Conservation (phyloP, 1,140 invertebrate species). For the Trichogramma pretiosum region DNA sequence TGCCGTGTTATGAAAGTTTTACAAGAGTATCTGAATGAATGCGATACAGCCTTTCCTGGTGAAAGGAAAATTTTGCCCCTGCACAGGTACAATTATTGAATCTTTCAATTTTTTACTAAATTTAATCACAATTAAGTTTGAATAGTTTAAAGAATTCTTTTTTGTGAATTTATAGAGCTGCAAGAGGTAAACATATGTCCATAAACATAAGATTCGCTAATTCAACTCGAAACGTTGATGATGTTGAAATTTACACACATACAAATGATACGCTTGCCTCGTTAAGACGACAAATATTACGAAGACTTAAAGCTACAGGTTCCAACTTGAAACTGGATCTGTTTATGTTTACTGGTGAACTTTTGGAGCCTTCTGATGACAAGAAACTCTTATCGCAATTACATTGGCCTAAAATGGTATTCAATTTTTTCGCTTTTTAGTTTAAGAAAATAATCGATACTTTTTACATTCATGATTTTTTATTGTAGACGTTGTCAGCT, state of each 20-base stretch:
- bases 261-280: constrained; percentile 86
- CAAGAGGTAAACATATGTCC: constrained; percentile 80
- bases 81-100: constrained; percentile 52
- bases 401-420: constrained; percentile 85
- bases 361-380: constrained; percentile 79
- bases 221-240: constrained; percentile 81
- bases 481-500: constrained; percentile 67
- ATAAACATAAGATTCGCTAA: constrained; percentile 83
- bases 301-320: constrained; percentile 58
- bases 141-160: too few relatives aligned
- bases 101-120: constrained; percentile 9
- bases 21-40: constrained; percentile 91
- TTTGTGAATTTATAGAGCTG: constrained; percentile 54
- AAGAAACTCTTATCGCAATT: constrained; percentile 81
- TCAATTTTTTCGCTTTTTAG: too few relatives aligned
- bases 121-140: constrained; percentile 7
- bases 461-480: too few relatives aligned
- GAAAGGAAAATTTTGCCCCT: constrained; percentile 84
- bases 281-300: constrained; percentile 66
- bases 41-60: constrained; percentile 83
- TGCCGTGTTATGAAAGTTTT: constrained; percentile 90
- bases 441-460: constrained; percentile 17
- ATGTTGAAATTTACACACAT: constrained; percentile 87
- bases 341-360: constrained; percentile 81
- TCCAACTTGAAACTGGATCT: constrained; percentile 80